Evolutionary conservation across 2,888 invertebrate genomes (phyloP), one percentile per base, ranked within the genome.

Genomic region (Drosophila mimica): DNA sequence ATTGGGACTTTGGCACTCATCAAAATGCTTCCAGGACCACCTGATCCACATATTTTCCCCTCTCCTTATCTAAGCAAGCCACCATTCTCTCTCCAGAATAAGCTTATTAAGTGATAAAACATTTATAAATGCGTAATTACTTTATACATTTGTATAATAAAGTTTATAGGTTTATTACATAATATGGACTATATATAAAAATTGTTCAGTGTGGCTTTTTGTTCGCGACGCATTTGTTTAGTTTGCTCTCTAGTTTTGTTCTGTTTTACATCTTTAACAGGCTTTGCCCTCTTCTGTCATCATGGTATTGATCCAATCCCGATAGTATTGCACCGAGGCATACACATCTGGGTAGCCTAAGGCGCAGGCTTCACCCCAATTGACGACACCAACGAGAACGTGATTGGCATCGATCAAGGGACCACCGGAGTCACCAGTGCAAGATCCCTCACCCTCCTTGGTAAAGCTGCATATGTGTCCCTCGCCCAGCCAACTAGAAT

Each of bases 401-500:
- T 84, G 76, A 5, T 78, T 81, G 5, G 75, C 73, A 73, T 91
- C 91, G 25, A 91, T 89, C 34, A 93, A 76, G 0, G 93, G 93
- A n/a, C 93, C 92, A 20, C 93, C 93, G n/a, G 91, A 92, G 63
- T 93, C 93, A 8, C 89, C 86, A 40, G 83, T 81, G 57, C 91
- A 92, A 7, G 89, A 94, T 0, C 95, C 95, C 74, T 94, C 93
- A 0, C 95, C 95, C 1, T 91, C 88, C 56, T 93, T 93, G 0
- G 94, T 95, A 13, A 94, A 91, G 0, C 95, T 95, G 76, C 95
- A 95, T 30, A 95, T 92, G 76, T 95, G 95, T 0, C 94, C 94
- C n/a, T 93, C 93, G 76, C 94, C 94, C 13, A 95, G 92, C 1
- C 93, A 94, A 48, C 92, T 93, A 48, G 93, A 82, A 13, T 92